Evolutionary conservation across 1,140 invertebrate genomes (phyloP).

Genomic region (Pachypsylla venusta): DNA sequence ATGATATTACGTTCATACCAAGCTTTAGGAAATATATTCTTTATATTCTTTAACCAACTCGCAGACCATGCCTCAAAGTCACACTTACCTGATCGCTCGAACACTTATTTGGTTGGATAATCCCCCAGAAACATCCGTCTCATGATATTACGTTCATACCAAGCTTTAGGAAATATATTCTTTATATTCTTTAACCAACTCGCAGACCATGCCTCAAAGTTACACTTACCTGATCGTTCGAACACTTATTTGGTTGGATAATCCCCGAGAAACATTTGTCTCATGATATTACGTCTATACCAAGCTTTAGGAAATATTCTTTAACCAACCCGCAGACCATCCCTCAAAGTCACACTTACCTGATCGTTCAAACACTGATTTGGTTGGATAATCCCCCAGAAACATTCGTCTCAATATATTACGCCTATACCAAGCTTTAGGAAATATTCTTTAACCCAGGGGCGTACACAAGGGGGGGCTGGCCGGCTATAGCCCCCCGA

Average conservation of each 20-base stretch:
- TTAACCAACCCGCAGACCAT: no score
- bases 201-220: no score
- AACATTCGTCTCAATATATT: slow-evolving; percentile 85
- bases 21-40: slow-evolving; percentile 96
- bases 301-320: slow-evolving; percentile 96
- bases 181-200: no score
- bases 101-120: slow-evolving; percentile 19
- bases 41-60: no score
- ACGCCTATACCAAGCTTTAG: slow-evolving; percentile 95
- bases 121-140: slow-evolving; percentile 71
- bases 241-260: slow-evolving; percentile 27
- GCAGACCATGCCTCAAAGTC: no score
- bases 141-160: slow-evolving; percentile 91
- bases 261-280: slow-evolving; percentile 85
- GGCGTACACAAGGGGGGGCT: no score
- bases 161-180: slow-evolving; percentile 94
- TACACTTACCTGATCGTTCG: slow-evolving; percentile 31
- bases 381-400: slow-evolving; percentile 56
- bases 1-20: slow-evolving; percentile 95
- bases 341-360: slow-evolving; percentile 38
- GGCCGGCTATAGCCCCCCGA: no score
- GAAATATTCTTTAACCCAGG: no score
- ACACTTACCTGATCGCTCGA: not conserved
- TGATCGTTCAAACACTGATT: not conserved
- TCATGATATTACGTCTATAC: slow-evolving; percentile 87